Conservation (phyloP, 53 echinoderm and acorn worm genomes). For the Temnopleurus reevesii region DNA sequence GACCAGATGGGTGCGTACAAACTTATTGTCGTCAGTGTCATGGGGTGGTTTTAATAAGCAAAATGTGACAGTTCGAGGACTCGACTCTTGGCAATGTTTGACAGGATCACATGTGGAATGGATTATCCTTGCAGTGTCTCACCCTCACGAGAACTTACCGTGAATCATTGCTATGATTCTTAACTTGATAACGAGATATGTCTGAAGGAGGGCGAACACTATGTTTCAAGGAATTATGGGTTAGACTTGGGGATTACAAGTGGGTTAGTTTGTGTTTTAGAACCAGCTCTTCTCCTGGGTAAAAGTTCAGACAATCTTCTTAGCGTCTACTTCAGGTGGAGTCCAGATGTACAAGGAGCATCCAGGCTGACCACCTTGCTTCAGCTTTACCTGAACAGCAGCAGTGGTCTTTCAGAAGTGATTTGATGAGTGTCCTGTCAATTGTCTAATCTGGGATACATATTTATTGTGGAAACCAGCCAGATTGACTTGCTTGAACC, state of each 20-base stretch:
- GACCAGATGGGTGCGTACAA: background rate
- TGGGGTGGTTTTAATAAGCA: background rate
- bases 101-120: background rate
- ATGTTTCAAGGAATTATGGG: background rate
- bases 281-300: background rate
- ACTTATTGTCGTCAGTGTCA: background rate
- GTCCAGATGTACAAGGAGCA: background rate
- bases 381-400: background rate
- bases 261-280: background rate
- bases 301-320: too few relatives aligned
- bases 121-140: background rate
- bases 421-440: background rate
- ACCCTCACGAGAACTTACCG: background rate
- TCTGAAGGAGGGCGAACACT: background rate
- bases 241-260: background rate
- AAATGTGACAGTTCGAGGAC: background rate
- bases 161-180: background rate
- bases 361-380: background rate
- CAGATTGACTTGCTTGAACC: background rate
- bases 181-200: background rate
- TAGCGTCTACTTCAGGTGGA: background rate
- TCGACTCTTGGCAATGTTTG: background rate
- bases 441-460: background rate
- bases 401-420: background rate
- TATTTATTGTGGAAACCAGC: background rate